Conservation (phyloP, 2,797 vertebrate species). For the Hafferia zeledoni region DNA sequence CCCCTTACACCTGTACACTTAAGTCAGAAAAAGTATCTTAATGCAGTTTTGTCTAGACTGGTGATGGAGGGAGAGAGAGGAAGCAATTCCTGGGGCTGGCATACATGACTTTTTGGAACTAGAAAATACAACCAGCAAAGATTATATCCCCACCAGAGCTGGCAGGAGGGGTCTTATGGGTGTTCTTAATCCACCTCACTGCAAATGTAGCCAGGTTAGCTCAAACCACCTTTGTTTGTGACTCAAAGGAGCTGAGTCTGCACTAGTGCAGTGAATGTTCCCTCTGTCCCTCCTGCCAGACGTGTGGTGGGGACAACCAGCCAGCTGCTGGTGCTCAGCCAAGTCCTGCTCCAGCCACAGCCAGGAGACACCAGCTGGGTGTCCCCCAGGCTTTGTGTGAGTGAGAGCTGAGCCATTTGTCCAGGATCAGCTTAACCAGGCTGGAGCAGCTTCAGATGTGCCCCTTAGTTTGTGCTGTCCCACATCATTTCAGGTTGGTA, state of each 20-base stretch:
- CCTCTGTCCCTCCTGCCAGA: slow-evolving; percentile 57
- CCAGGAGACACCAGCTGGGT: background rate
- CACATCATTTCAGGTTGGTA: background rate
- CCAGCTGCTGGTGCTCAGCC: slow-evolving; percentile 32
- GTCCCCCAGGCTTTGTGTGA: background rate
- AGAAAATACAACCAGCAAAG: background rate
- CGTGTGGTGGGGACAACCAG: background rate
- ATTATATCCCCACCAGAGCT: slow-evolving; percentile 5
- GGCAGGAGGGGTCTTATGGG: background rate
- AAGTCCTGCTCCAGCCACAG: background rate
- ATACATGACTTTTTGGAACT: background rate
- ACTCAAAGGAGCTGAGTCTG: slow-evolving; percentile 41
- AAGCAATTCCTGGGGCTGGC: background rate
- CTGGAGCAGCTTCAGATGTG: background rate
- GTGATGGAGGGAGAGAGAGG: background rate
- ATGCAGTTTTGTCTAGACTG: slow-evolving; percentile 16
- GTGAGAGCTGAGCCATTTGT: background rate
- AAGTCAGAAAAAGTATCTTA: background rate
- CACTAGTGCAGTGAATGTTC: slow-evolving; percentile 19
- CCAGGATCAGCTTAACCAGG: background rate
- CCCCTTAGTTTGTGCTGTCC: background rate
- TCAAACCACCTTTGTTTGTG: slow-evolving; percentile 49
- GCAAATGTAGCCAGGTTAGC: slow-evolving; percentile 29
- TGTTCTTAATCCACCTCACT: slow-evolving; percentile 8
- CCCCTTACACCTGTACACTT: background rate